Base-by-base conservation (phyloP, 2,888 invertebrate species). In the Campoplex nolae region DNA sequence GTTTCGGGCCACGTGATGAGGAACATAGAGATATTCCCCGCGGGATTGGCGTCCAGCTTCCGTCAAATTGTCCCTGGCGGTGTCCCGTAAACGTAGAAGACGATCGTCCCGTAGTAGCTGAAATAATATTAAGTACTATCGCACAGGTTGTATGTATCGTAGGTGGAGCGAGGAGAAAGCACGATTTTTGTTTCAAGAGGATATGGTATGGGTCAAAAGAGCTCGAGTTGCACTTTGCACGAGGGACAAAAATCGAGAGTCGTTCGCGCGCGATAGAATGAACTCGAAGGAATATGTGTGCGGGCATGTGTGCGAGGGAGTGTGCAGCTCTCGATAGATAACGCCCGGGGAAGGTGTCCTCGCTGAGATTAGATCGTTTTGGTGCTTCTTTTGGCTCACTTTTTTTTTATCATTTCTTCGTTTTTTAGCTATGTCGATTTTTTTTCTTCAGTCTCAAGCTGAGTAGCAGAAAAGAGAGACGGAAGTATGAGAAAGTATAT, bases 21-120 rank as follows among this genome's bases (percentile, higher is more conserved):
- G 97, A 81, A 97, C 94, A 73, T 95, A 95, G 83, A 95, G 95
- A 90, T 96, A 96, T 90, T 96, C 95, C 83, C 95, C 95, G 51
- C 96, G 95, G 4, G 96, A 96, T 62, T 95, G 95, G 13, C 96
- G 95, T 88, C 96, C 95, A 13, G 96, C 96, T 90, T 94, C 95
- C 76, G 96, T 96, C 89, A 96, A 93, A 92, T 96, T 96, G 77
- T 96, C 95, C 23, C 95, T 95, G 18, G 95, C 95, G 67, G 94
- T 93, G 38, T 94, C 94, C 0, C 95, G 94, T 84, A 96, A 94
- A 45, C 95, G 92, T 82, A 91, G 86, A 68, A 96, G 92, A 87
- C 95, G 95, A 82, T 95, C 95, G 88, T 96, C 96, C 67, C 95
- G 95, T 9, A 95, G 93, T 79, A 96, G 95, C 96, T 96, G 92